A percentile compares a stretch with the other conserved stretches of the same genome.
phyloP scores from a whole-genome alignment of 1,140 invertebrate species.

The Ips nitidus region DNA sequence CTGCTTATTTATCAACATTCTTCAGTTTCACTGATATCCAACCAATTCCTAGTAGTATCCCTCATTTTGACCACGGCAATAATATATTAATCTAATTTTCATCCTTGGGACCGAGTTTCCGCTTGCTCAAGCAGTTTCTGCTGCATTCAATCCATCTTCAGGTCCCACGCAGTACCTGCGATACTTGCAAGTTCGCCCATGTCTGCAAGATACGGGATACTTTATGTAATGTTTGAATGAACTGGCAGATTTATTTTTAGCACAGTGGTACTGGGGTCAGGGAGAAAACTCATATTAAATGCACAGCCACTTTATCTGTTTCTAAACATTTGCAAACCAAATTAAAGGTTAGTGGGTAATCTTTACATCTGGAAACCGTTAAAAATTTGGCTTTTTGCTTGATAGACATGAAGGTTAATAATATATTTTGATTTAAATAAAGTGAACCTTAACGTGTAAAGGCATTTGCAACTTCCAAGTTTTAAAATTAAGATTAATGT shows the following conservation, averaged over 20 bases:
- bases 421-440: no score
- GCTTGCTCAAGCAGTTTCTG: background rate
- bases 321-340: no score
- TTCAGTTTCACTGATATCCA: constrained; percentile 1
- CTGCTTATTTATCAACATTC: constrained; percentile 5
- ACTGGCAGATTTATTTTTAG: constrained; percentile 1
- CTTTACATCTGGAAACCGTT: no score
- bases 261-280: no score
- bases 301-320: no score
- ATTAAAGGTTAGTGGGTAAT: no score
- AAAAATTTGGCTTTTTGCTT: no score
- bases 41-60: background rate
- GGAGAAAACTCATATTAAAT: no score
- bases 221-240: background rate
- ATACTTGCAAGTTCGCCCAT: background rate
- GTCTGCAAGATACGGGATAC: background rate
- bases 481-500: no score
- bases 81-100: background rate
- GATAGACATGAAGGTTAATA: no score
- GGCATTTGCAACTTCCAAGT: no score
- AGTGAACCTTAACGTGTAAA: no score
- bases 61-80: background rate
- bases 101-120: background rate
- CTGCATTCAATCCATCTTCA: constrained; percentile 7
- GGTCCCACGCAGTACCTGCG: background rate